Evolutionary conservation across 1,140 invertebrate genomes (phyloP), one percentile per base, ranked within the genome.

Genomic region (Polypedilum pembai): DNA sequence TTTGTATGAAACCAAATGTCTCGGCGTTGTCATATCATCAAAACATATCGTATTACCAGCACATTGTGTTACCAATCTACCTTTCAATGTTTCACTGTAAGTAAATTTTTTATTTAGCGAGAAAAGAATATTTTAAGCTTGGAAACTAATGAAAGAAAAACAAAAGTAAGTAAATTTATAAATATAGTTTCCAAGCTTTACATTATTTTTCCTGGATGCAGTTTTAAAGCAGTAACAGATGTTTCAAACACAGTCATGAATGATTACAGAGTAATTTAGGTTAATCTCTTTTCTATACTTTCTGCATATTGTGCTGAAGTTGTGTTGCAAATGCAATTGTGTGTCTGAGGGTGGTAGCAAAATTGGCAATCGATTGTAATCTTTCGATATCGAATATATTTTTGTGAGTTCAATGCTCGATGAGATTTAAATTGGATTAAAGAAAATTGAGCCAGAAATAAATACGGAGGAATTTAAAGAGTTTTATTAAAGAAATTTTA

Each of bases 1-100:
- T 20, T 20, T 21, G 15, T 20, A 69, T 69, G 65, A 69, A 69
- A 3, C 65, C 8, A 69, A 69, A 18, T 69, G 65, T 69, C 20
- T 69, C 17, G 65, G 65, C 8, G 20, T 18, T n/a, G 17, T 69
- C 8, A 69, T 69, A 20, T 69, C 65, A 69, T 18, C 8, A 8
- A 69, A 69, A 18, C 65, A 69, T 69, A 18, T 69, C 17, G 8
- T 69, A 18, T n/a, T 69, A 10, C 65, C 65, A 69, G 65, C 65
- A 69, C 65, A 69, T 21, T 69, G 65, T 69, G 65, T 69, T 8
- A 18, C 17, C 20, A 7, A 17, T 18, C 10, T 69, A 21, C 65
- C 65, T 21, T 17, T 7, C 5, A n/a, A 69, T 21, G 18, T 69
- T 18, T 18, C 65, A 18, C 17, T 69, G 65, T 69, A 10, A 69